Evolutionary conservation across 2,888 invertebrate species (phyloP), one percentile per base, ranked within the genome.

Genomic region (Perizoma flavofasciatum): DNA sequence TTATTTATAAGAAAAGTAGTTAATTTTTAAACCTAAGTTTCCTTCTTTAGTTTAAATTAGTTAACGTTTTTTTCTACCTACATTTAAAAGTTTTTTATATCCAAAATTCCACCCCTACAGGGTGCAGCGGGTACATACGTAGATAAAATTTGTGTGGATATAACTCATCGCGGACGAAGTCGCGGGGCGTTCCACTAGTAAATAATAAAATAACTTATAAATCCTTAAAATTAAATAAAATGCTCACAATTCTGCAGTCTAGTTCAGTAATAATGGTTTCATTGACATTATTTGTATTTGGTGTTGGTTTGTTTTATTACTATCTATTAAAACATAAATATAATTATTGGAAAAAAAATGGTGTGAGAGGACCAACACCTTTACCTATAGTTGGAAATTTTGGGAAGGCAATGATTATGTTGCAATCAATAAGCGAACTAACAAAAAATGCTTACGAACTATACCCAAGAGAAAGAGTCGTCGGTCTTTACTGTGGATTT

Each of bases 401-500:
- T 58, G 67, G 63, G 41, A 65, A 65, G 11, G 49, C 70, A n/a
- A 65, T 73, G 35, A 9, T 66, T 8, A 52, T 55, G 43, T 55
- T 56, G 55, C 43, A 61, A 34, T 55, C 61, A 8, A 35, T 55
- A 37, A 32, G 37, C 4, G 37, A 49, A 9, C 44, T 56, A n/a
- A 49, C 37, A 6, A 59, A 40, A 40, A 45, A 10, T 53, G 33
- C 67, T 8, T 69, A 71, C 47, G 45, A 59, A 6, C 51, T 68
- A 49, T 78, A 65, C 53, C 72, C 72, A n/a, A 58, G 71, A 34
- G 80, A 83, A 59, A 74, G 69, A 52, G 59, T 72, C n/a, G 77
- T 81, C 4, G 81, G 81, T 5, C 58, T 77, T 22, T 79, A 75
- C 56, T 66, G 73, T 33, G 77, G 72, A 7, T 70, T 70, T 39